phyloP scores from a whole-genome alignment of 2,113 vertebrate species.

The Microcebus ravelobensis region DNA sequence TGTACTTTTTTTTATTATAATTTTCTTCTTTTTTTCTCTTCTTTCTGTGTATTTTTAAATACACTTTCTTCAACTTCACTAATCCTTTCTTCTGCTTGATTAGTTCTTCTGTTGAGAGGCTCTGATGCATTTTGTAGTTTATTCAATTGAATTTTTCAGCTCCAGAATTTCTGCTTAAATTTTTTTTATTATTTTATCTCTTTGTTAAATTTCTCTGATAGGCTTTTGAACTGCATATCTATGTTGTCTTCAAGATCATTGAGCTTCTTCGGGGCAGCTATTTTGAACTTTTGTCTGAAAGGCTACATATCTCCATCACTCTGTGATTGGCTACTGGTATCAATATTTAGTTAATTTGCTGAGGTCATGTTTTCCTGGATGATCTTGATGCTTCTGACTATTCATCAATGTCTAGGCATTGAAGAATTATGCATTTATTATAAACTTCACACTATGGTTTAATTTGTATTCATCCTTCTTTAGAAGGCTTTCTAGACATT shows the following conservation, averaged over 20 bases:
- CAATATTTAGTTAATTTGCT: too few species aligned
- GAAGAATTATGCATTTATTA: too few species aligned
- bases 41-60: background rate
- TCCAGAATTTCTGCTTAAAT: background rate
- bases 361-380: too few species aligned
- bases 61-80: background rate
- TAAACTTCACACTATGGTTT: too few species aligned
- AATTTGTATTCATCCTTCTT: too few species aligned
- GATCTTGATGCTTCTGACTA: too few species aligned
- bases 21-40: background rate
- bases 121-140: background rate
- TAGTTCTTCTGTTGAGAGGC: background rate
- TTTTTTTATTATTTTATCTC: background rate
- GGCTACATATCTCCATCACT: too few species aligned
- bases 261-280: background rate
- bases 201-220: background rate
- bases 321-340: too few species aligned
- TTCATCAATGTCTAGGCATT: too few species aligned
- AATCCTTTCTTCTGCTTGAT: background rate
- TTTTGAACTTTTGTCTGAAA: background rate
- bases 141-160: background rate
- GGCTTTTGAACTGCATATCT: background rate
- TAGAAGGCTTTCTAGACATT: too few species aligned
- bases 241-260: background rate
- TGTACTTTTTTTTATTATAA: background rate